Percentiles rank a stretch among this genome's conserved stretches.
Evolutionary conservation across 2,113 vertebrate species (phyloP).

Genomic region (Equus przewalskii): DNA sequence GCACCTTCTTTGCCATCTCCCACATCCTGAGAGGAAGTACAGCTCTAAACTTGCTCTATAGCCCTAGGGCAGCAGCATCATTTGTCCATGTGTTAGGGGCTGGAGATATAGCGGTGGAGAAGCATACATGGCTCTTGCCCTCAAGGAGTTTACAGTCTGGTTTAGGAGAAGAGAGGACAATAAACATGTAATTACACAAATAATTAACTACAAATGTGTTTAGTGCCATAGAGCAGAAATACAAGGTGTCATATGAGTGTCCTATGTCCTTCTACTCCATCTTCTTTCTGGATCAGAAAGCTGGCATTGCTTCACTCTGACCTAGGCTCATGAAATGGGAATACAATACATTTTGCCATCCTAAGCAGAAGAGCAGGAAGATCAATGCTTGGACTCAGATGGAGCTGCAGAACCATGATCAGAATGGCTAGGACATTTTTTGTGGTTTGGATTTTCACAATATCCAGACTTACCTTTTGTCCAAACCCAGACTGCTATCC

Average conservation of each 20-base stretch:
- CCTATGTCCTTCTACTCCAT: not conserved
- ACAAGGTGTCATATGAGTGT: not conserved
- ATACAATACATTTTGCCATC: not conserved
- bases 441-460: not conserved
- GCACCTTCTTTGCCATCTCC: not conserved
- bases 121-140: not conserved
- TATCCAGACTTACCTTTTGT: not conserved
- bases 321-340: not conserved
- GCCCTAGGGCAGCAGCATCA: not conserved
- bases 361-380: not conserved
- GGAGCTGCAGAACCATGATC: not conserved
- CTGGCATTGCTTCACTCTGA: not conserved
- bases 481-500: not conserved
- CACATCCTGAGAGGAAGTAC: not conserved
- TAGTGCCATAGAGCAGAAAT: not conserved
- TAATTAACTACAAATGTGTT: not conserved
- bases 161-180: not conserved
- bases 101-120: not conserved
- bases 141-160: conserved; percentile 32
- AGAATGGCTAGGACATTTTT: not conserved
- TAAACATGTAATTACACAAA: not conserved
- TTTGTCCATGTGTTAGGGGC: not conserved
- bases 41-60: not conserved
- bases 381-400: not conserved
- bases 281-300: not conserved